phyloP scores from a whole-genome alignment of 1,140 invertebrate genomes.

The Dendroctonus valens region DNA sequence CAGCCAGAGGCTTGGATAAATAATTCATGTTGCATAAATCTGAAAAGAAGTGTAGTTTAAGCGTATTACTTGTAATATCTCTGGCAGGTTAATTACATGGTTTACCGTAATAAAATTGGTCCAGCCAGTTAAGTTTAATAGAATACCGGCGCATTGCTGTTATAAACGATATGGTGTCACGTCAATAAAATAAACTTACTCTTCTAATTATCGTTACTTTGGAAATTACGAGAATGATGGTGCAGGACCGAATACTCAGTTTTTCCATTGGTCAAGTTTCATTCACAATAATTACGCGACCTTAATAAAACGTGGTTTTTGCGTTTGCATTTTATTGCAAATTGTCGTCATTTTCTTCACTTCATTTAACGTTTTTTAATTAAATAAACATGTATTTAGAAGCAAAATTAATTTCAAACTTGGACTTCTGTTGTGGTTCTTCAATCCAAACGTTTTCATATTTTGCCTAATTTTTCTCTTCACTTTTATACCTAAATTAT shows the following conservation, averaged over 20 bases:
- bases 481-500: too few relatives aligned
- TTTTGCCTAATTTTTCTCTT: too few relatives aligned
- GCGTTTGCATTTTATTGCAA: too few relatives aligned
- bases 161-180: slow-evolving; percentile 24
- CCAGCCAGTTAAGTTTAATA: slow-evolving; percentile 21
- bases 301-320: too few relatives aligned
- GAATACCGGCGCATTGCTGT: slow-evolving; percentile 13
- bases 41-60: slow-evolving; percentile 15
- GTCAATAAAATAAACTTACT: slow-evolving; percentile 22
- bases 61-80: slow-evolving; percentile 20
- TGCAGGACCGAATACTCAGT: slow-evolving; percentile 1
- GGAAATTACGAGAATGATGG: background rate
- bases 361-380: too few relatives aligned
- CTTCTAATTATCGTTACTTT: background rate
- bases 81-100: slow-evolving; percentile 26
- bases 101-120: slow-evolving; percentile 26
- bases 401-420: too few relatives aligned
- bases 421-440: too few relatives aligned
- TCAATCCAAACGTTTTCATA: too few relatives aligned
- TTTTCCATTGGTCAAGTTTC: too few relatives aligned
- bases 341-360: too few relatives aligned
- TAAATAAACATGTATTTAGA: too few relatives aligned
- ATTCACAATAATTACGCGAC: too few relatives aligned
- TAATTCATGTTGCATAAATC: slow-evolving; percentile 25
- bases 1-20: slow-evolving; percentile 6